A percentile compares a stretch with the other conserved stretches of the same genome.
Evolutionary conservation across 2,113 vertebrate genomes (phyloP).

Genomic region (Junco hyemalis): DNA sequence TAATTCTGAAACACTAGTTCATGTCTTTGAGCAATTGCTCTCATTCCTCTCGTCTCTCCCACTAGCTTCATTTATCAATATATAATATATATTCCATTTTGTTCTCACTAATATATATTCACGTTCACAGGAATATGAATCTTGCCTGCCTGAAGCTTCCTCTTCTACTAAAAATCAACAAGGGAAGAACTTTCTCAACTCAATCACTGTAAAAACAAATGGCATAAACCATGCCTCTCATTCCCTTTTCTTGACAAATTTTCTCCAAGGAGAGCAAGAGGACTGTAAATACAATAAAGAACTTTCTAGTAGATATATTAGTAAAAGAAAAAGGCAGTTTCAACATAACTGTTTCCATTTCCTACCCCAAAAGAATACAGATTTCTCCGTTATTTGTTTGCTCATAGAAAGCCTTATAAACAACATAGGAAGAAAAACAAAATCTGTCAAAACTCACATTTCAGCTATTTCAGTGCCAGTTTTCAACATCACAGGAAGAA

Average conservation of each 20-base stretch:
- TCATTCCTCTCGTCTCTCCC: not conserved
- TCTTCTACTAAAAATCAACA: not conserved
- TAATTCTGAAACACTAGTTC: not conserved
- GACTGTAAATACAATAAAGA: not conserved
- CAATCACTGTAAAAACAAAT: not conserved
- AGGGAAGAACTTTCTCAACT: not conserved
- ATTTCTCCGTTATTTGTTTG: not conserved
- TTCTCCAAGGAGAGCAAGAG: not conserved
- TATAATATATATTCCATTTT: not conserved
- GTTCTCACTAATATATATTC: not conserved
- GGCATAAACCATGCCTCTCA: not conserved
- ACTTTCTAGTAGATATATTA: not conserved
- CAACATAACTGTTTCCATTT: not conserved
- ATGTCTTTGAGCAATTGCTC: not conserved
- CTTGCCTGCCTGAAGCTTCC: not conserved
- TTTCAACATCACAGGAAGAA: not conserved
- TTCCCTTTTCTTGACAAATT: not conserved
- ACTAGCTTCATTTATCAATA: not conserved
- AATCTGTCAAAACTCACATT: not conserved
- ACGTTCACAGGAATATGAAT: not conserved
- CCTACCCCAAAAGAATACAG: not conserved
- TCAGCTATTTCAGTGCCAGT: not conserved
- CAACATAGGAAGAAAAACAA: not conserved
- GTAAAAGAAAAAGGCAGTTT: not conserved
- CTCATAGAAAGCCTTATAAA: not conserved